Base-by-base conservation (phyloP, 2,113 vertebrate species). In the Terrapene triunguis region DNA sequence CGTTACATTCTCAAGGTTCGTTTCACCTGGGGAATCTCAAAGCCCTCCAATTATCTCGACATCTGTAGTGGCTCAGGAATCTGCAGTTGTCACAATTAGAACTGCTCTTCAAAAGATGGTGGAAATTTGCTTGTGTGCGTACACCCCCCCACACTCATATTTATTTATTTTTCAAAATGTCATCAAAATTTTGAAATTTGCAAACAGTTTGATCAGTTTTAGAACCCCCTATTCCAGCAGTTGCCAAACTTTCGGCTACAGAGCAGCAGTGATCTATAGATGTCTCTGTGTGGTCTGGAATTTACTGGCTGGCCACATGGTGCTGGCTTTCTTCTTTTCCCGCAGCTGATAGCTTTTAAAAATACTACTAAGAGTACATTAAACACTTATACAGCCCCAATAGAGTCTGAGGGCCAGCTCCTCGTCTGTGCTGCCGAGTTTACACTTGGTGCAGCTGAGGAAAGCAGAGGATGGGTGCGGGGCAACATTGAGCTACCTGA, bases 281-380 rank as follows among this genome's bases (percentile, higher is more conserved):
- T 87, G 93, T 6, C 89, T 90, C 2, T 17, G 21, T 72, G 57
- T 5, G 82, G 94, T 80, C 95, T 93, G 90, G 88, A 96, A 92
- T 97, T 97, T 89, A 95, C 93, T 94, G 10, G 89, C 94, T 96
- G 96, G 96, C 95, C 96, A 54, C 82, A 78, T 8, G 90, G 65
- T 27, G 90, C 96, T 96, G 95, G 90, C 93, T 97, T 53, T 86
- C 83, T 59, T 79, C 88, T 97, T 93, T 95, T 92, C 93, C 93
- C 95, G 94, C 94, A 88, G 87, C 96, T 97, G n/a, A n/a, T n/a
- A n/a, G n/a, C n/a, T n/a, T n/a, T n/a, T n/a, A n/a, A n/a, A n/a
- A n/a, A n/a, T n/a, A n/a, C n/a, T n/a, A n/a, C n/a, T 96, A 95
- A 93, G 96, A 96, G 93, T 94, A 47, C 89, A 94, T 96, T 92